Evolutionary conservation across 2,797 vertebrate species (phyloP).

Genomic region (Protonibea diacanthus): DNA sequence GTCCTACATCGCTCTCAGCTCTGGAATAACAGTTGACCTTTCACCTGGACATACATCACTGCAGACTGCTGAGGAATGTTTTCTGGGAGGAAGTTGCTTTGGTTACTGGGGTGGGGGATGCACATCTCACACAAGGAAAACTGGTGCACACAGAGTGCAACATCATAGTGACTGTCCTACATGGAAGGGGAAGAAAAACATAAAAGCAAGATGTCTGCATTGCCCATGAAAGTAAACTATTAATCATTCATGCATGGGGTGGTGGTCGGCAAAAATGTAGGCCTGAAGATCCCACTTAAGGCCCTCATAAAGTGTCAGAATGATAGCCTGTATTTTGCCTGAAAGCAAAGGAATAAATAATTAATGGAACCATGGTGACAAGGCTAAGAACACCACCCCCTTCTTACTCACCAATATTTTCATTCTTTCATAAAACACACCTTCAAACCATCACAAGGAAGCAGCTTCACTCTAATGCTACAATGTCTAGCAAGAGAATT

Average conservation of each 20-base stretch:
- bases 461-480: conserved; percentile 1
- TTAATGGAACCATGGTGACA: conserved; percentile 66
- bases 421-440: conserved; percentile 54
- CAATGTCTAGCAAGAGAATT: conserved; percentile 5
- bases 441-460: conserved; percentile 33
- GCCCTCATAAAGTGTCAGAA: conserved; percentile 48
- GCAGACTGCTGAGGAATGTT: conserved; percentile 79
- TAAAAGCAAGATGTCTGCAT: conserved; percentile 55
- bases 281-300: conserved; percentile 47
- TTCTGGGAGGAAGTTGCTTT: conserved; percentile 74
- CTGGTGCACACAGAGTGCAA: conserved; percentile 45
- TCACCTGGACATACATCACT: conserved; percentile 81
- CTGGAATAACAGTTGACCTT: conserved; percentile 80
- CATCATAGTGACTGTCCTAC: conserved; percentile 46
- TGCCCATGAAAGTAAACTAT: conserved; percentile 66
- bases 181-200: conserved; percentile 40
- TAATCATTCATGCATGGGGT: conserved; percentile 71
- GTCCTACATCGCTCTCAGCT: conserved; percentile 53
- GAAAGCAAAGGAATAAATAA: conserved; percentile 81
- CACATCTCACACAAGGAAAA: conserved; percentile 67
- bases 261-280: conserved; percentile 46
- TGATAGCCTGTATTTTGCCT: conserved; percentile 58
- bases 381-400: conserved; percentile 55
- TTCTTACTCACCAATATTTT: conserved; percentile 44
- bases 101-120: conserved; percentile 59